Base-by-base conservation (phyloP, 53 echinoderm and acorn worm genomes). In the Echinarachnius parma region DNA sequence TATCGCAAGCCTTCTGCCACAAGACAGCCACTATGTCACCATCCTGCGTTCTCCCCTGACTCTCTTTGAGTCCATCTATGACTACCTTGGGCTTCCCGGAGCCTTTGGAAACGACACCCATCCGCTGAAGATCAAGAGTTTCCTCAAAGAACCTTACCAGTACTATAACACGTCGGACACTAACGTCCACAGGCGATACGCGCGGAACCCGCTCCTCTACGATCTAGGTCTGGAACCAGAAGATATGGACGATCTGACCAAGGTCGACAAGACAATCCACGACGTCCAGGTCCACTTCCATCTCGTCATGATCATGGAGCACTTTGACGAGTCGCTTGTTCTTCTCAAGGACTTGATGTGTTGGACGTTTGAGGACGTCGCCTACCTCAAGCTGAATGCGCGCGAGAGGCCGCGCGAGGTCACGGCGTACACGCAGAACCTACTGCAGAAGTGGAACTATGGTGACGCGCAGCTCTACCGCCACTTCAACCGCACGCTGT, bases 271-370 rank as follows among this genome's bases (percentile, higher is more conserved):
- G 7, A 72, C 72, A n/a, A 75, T 74, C 28, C 25, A 33, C 1
- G 81, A 81, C 27, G 80, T 86, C 9, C 81, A 81, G 14, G 20
- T 63, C 5, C 32, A 75, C 37, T 86, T 86, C 62, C 56, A 72
- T 25, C 64, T 81, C 3, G 71, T 86, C 9, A 27, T 86, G 64
- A 81, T 86, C 48, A 65, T 77, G 4, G 86, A 86, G 48, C 76
- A 86, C 25, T 86, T 86, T 46, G 86, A 86, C 21, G 86, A 86
- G 44, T 86, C 86, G 11, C 58, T 86, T 16, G 61, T 86, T 27
- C 66, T 86, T 16, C 58, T 86, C 3, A 86, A 86, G 52, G 60
- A 81, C 0, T 28, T 76, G 9, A 66, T 86, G 15, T 86, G 86
- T 48, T 86, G 80, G 75, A 23, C 59, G 19, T 76, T 81, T 21